These are phyloP conservation scores for Cairina moschata DNA, from an alignment of 2,113 vertebrate species.

Conservation along the genomic window DNA sequence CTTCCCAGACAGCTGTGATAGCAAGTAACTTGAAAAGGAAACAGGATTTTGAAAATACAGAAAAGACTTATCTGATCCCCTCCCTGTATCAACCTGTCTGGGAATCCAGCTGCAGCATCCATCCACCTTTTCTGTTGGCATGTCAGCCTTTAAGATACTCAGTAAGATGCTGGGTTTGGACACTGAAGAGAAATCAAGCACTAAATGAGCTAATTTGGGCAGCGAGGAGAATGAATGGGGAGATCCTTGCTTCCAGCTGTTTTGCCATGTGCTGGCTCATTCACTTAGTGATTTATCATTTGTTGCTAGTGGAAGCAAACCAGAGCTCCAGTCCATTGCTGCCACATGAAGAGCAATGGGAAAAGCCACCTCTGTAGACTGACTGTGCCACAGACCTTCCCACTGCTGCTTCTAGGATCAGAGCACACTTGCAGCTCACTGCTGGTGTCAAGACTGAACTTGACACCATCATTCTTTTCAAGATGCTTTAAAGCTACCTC, in stretches of 20 bases:
- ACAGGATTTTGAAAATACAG: background rate
- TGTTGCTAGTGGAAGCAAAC: constrained; percentile 21
- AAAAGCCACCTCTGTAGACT: background rate
- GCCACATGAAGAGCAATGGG: background rate
- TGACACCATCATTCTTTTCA: background rate
- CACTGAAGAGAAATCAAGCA: background rate
- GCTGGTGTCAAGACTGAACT: background rate
- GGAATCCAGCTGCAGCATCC: background rate
- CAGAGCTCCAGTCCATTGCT: background rate
- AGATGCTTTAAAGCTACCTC: background rate
- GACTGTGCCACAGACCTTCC: background rate
- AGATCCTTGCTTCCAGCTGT: constrained; percentile 17
- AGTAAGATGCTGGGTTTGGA: background rate
- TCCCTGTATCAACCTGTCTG: background rate
- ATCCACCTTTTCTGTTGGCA: background rate
- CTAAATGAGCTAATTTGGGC: background rate
- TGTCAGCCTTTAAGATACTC: background rate
- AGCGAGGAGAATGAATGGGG: background rate
- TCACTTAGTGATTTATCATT: constrained; percentile 15
- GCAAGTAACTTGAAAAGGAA: background rate
- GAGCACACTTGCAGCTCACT: background rate
- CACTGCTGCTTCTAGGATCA: background rate
- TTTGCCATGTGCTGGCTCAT: background rate
- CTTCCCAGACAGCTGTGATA: background rate
- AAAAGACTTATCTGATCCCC: background rate